Evolutionary conservation across 2,888 invertebrate species (phyloP), one percentile per base, ranked within the genome.

Genomic region (Campaea margaritaria): DNA sequence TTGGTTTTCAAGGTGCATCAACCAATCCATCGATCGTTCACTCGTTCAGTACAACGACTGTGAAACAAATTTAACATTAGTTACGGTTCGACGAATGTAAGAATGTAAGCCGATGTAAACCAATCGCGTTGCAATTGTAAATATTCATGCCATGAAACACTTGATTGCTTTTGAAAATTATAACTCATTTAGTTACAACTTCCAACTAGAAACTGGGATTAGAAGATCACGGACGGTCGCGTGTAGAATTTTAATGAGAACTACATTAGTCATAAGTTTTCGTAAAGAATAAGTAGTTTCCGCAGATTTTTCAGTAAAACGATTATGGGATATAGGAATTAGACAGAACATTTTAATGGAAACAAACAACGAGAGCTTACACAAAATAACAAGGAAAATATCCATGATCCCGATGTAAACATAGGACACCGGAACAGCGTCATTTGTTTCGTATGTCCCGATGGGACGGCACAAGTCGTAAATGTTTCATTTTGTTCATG

Each of bases 41-140:
- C 67, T 69, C 58, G 58, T 61, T 53, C 52, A 61, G 67, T 69
- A 68, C 14, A 39, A 39, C 70, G 57, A 65, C 81, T 83, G 79
- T 59, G 73, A 74, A 80, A 81, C 72, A 76, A 81, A 78, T 79
- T 75, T 65, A 63, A 55, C 72, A 75, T 84, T 74, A 78, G 78
- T 73, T 69, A 72, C 69, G 72, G 60, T 65, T 64, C 65, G 69
- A 65, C 59, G 64, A 71, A 73, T 72, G 69, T 68, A 70, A 71
- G 64, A 71, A 73, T 72, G 69, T 68, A 70, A 71, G 74, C 69
- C 68, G 62, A 58, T 65, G 51, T 64, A 59, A 60, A 50, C 57
- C 64, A 59, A 64, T 62, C 54, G 60, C 52, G 56, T 55, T 72
- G 61, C 65, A 59, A 69, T 72, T 64, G 68, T 60, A 58, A 55